Conservation (phyloP, 1,140 invertebrate genomes). For the Drosophila navojoa region DNA sequence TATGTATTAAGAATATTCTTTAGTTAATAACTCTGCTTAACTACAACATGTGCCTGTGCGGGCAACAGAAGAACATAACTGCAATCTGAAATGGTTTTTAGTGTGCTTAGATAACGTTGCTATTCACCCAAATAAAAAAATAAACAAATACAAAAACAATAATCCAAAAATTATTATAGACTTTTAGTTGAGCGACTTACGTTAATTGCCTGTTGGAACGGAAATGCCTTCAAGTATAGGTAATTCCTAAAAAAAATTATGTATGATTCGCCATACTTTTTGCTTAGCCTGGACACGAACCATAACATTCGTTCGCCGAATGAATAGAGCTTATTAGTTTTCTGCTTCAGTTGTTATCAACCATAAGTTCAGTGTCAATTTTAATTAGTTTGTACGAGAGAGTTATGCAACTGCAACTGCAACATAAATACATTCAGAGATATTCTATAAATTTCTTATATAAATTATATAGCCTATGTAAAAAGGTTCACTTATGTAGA, state of each 20-base stretch:
- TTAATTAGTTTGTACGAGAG: slow-evolving; percentile 12
- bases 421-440: slow-evolving; percentile 43
- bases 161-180: not conserved
- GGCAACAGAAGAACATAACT: slow-evolving; percentile 16
- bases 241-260: not conserved
- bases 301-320: slow-evolving; percentile 5
- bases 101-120: slow-evolving; percentile 6
- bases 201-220: not conserved
- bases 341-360: no score
- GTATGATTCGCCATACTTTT: not conserved
- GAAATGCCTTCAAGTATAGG: not conserved
- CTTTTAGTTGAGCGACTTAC: slow-evolving; percentile 1
- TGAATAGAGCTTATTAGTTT: no score
- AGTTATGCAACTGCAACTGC: slow-evolving; percentile 5
- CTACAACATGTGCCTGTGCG: slow-evolving; percentile 55
- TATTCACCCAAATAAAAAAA: not conserved
- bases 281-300: slow-evolving; percentile 36
- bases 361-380: slow-evolving; percentile 1
- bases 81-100: slow-evolving; percentile 19
- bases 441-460: slow-evolving; percentile 66
- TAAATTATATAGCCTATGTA: slow-evolving; percentile 54
- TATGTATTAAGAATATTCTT: slow-evolving; percentile 44
- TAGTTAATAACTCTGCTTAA: slow-evolving; percentile 64
- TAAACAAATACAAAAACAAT: not conserved
- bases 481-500: slow-evolving; percentile 53